Percentiles rank a stretch among this genome's conserved stretches.
Evolutionary conservation across 2,113 vertebrate genomes (phyloP).

Genomic region (Podilymbus podiceps): DNA sequence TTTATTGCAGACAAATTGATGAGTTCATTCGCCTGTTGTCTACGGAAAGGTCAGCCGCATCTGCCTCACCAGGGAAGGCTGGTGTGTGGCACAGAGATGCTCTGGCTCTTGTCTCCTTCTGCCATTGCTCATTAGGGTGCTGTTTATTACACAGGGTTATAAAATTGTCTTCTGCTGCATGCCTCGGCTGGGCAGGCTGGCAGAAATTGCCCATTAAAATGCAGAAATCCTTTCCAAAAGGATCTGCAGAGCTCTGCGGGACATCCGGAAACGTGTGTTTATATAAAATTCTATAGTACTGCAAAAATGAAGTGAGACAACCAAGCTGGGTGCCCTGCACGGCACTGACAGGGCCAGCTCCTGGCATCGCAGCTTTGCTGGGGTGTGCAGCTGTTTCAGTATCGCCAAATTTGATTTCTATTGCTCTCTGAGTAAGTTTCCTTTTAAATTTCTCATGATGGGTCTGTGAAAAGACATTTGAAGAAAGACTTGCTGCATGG

Average conservation of each 20-base stretch:
- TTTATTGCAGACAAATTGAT: not conserved
- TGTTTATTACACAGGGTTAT: not conserved
- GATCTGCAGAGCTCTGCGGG: not conserved
- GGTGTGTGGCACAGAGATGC: accelerated
- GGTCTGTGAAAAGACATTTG: not conserved
- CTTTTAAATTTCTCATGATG: not conserved
- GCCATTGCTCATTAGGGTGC: not conserved
- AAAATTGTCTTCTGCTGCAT: not conserved
- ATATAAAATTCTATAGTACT: too few relatives aligned
- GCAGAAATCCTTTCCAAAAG: not conserved
- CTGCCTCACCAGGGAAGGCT: accelerated
- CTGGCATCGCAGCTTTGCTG: accelerated
- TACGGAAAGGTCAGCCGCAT: accelerated
- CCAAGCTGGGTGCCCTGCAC: not conserved
- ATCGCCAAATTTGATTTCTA: not conserved
- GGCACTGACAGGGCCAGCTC: not conserved
- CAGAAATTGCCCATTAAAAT: accelerated
- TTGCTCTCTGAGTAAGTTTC: not conserved
- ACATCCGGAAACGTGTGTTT: not conserved
- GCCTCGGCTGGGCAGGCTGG: not conserved
- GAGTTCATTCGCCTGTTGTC: not conserved
- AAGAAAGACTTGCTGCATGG: not conserved
- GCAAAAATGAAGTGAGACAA: too few relatives aligned
- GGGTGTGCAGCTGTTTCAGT: not conserved
- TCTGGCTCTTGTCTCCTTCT: not conserved